Evolutionary conservation across 2,888 invertebrate genomes (phyloP).

Genomic region (Adelognathus sp.): DNA sequence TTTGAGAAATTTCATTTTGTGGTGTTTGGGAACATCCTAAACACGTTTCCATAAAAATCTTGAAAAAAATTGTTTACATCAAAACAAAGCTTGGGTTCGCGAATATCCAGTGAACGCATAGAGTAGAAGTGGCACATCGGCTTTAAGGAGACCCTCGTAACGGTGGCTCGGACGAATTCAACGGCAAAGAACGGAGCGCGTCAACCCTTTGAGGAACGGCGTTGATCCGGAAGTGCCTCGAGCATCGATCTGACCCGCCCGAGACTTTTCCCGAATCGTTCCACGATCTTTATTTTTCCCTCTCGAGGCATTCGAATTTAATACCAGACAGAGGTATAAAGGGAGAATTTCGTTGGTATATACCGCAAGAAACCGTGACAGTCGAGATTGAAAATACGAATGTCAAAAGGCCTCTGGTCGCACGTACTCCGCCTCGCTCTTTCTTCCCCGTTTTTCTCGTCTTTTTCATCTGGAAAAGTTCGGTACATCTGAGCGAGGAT

Average conservation of each 20-base stretch:
- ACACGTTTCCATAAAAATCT: too few species aligned
- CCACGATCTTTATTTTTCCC: slow-evolving; percentile 7
- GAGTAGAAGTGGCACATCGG: neutral
- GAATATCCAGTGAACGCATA: neutral
- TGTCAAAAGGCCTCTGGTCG: slow-evolving; percentile 8
- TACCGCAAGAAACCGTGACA: neutral
- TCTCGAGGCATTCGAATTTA: neutral
- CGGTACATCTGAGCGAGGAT: neutral
- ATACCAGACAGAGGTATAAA: neutral
- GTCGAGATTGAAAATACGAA: slow-evolving; percentile 22
- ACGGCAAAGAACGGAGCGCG: slow-evolving; percentile 4
- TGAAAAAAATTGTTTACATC: too few species aligned
- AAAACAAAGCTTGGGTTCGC: too few species aligned
- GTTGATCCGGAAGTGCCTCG: slow-evolving; percentile 22
- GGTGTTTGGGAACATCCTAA: too few species aligned
- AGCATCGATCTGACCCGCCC: neutral
- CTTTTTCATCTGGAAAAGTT: neutral
- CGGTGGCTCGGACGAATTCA: slow-evolving; percentile 14
- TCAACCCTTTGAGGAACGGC: slow-evolving; percentile 27
- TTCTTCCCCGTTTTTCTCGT: neutral
- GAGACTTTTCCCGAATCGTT: neutral
- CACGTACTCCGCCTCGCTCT: neutral
- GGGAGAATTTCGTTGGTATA: neutral
- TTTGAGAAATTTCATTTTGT: too few species aligned
- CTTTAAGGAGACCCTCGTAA: slow-evolving; percentile 11